Percentiles rank a stretch among this genome's conserved stretches.
phyloP scores from a whole-genome alignment of 2,113 vertebrate genomes.

The Nycticryphes semicollaris region DNA sequence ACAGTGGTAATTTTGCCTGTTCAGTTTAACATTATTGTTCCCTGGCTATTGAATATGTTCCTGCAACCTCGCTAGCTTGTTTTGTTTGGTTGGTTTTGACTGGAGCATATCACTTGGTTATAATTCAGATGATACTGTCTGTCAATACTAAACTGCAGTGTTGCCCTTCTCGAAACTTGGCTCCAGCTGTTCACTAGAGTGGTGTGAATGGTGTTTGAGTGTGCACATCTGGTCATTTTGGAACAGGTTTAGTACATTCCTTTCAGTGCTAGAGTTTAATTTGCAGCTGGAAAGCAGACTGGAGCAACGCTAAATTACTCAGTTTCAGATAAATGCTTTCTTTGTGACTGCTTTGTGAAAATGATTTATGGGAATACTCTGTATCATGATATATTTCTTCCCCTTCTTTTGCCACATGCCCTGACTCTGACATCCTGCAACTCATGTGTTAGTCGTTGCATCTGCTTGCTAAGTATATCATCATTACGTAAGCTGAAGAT shows the following conservation, averaged over 20 bases:
- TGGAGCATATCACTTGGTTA: background rate
- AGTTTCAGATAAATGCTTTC: constrained; percentile 44
- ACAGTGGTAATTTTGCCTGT: background rate
- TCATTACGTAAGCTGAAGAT: background rate
- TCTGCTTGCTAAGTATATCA: background rate
- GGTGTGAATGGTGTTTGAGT: constrained; percentile 42
- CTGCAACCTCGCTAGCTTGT: background rate
- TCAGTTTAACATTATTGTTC: background rate
- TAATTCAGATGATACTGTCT: background rate
- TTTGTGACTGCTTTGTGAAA: constrained; percentile 50
- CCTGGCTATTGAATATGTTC: background rate
- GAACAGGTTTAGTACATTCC: constrained; percentile 73
- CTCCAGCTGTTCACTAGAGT: constrained; percentile 15
- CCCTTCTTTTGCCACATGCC: background rate
- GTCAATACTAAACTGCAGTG: background rate
- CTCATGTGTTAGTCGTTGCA: background rate
- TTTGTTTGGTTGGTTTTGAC: background rate
- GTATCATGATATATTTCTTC: background rate
- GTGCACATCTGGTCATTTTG: constrained; percentile 73
- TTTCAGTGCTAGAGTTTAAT: constrained; percentile 57
- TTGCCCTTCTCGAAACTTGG: background rate
- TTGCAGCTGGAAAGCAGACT: constrained; percentile 68
- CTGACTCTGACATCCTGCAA: background rate
- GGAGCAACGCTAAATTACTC: constrained; percentile 17
- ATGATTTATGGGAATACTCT: constrained; percentile 28